Conservation (phyloP, 2,888 invertebrate genomes). For the Cotesia congregata region DNA sequence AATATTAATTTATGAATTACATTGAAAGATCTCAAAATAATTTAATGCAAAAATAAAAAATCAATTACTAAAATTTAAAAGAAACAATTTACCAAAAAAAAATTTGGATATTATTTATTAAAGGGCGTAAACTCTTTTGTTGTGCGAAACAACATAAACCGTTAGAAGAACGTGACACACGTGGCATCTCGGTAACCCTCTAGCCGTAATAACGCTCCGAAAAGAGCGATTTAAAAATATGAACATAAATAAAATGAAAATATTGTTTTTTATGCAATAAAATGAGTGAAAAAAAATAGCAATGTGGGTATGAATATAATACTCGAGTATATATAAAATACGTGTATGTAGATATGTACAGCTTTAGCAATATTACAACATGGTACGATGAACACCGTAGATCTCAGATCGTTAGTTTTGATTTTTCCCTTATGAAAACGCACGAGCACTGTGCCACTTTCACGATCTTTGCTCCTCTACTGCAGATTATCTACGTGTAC, state of each 20-base stretch:
- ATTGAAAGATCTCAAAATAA: too few species aligned
- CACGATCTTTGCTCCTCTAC: slow-evolving; percentile 49
- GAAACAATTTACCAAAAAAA: not conserved
- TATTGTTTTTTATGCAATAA: not conserved
- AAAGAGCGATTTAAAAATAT: not conserved
- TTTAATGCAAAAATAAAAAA: not conserved
- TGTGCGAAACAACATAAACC: slow-evolving; percentile 37
- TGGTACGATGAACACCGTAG: slow-evolving; percentile 27
- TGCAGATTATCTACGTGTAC: slow-evolving; percentile 24
- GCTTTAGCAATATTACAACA: slow-evolving; percentile 11
- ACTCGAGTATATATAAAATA: slow-evolving; percentile 13
- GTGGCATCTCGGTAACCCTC: slow-evolving; percentile 44
- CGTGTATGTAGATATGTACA: slow-evolving; percentile 4
- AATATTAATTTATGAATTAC: too few species aligned
- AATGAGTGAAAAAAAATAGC: not conserved
- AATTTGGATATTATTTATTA: slow-evolving; percentile 9
- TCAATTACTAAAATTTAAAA: slow-evolving; percentile 17
- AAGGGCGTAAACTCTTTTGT: slow-evolving; percentile 28
- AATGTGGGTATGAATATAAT: too few species aligned
- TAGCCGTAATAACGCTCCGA: slow-evolving; percentile 14
- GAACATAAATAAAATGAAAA: not conserved
- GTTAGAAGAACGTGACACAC: slow-evolving; percentile 53
- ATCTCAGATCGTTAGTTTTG: slow-evolving; percentile 51
- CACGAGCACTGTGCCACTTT: slow-evolving; percentile 52
- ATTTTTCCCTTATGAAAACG: slow-evolving; percentile 48